Conservation (phyloP, 1,140 invertebrate species). For the Eumaeus atala region DNA sequence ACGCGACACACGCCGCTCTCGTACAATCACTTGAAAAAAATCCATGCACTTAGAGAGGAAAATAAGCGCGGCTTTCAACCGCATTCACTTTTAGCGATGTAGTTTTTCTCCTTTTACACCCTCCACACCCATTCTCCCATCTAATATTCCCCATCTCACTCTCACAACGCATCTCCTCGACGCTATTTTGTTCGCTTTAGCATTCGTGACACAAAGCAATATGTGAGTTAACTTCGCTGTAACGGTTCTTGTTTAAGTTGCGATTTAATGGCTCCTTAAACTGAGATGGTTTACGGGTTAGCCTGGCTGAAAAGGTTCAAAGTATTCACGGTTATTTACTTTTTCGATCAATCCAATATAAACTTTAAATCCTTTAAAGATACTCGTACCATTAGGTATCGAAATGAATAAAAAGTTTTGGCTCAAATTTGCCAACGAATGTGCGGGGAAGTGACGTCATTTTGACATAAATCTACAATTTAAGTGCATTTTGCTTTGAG, state of each 20-base stretch:
- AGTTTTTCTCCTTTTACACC: slow-evolving; percentile 72
- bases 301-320: slow-evolving; percentile 65
- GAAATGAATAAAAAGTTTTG: slow-evolving; percentile 28
- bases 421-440: background rate
- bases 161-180: slow-evolving; percentile 38
- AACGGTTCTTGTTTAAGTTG: slow-evolving; percentile 73
- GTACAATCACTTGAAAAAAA: slow-evolving; percentile 68
- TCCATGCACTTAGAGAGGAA: slow-evolving; percentile 69
- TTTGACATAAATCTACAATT: too few relatives aligned
- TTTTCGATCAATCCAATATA: slow-evolving; percentile 61
- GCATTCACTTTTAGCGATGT: slow-evolving; percentile 73
- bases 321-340: slow-evolving; percentile 62
- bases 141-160: slow-evolving; percentile 49
- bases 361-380: slow-evolving; percentile 56
- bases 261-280: slow-evolving; percentile 73
- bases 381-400: slow-evolving; percentile 33
- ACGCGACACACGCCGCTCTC: slow-evolving; percentile 37
- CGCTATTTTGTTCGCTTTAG: slow-evolving; percentile 56
- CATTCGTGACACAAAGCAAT: slow-evolving; percentile 74
- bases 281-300: slow-evolving; percentile 72
- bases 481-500: too few relatives aligned
- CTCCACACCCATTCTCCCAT: slow-evolving; percentile 63
- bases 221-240: slow-evolving; percentile 72
- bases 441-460: background rate
- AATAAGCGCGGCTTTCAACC: slow-evolving; percentile 72